phyloP scores from a whole-genome alignment of 1,140 invertebrate genomes.

The Tyrophagus putrescentiae region DNA sequence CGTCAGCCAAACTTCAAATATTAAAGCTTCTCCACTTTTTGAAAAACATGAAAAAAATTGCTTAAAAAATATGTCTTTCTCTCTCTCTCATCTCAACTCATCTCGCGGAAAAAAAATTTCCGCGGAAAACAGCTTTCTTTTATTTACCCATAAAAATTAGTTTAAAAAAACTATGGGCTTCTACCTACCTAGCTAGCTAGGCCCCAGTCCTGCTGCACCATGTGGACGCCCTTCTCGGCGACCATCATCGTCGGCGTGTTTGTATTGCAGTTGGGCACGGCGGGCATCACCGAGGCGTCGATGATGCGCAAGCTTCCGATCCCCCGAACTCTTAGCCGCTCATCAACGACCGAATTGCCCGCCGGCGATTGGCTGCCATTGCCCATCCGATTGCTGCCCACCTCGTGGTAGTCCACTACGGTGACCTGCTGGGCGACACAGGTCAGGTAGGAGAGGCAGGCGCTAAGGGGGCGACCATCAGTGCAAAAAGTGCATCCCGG shows the following conservation, averaged over 20 bases:
- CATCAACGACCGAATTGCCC: conserved; percentile 66
- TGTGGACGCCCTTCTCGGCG: conserved; percentile 62
- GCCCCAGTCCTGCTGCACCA: neutral
- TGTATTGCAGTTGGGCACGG: conserved; percentile 62
- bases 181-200: no score
- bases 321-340: conserved; percentile 45
- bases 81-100: no score
- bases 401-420: conserved; percentile 57
- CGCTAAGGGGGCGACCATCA: conserved; percentile 39
- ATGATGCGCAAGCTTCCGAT: conserved; percentile 59
- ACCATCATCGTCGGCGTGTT: conserved; percentile 70
- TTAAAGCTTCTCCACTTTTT: no score
- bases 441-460: conserved; percentile 60
- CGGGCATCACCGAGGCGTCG: conserved; percentile 73
- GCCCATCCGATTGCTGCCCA: no score
- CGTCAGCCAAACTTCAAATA: no score
- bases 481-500: conserved; percentile 56
- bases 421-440: conserved; percentile 64
- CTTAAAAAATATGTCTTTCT: no score
- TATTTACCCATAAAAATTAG: no score
- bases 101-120: no score
- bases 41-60: no score
- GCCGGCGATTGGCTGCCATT: conserved; percentile 45
- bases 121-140: no score
- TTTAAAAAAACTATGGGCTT: no score